Percentiles rank a stretch among this genome's conserved stretches.
Conservation (phyloP, 2,888 invertebrate species). For the Lasioglossum marginatum region DNA sequence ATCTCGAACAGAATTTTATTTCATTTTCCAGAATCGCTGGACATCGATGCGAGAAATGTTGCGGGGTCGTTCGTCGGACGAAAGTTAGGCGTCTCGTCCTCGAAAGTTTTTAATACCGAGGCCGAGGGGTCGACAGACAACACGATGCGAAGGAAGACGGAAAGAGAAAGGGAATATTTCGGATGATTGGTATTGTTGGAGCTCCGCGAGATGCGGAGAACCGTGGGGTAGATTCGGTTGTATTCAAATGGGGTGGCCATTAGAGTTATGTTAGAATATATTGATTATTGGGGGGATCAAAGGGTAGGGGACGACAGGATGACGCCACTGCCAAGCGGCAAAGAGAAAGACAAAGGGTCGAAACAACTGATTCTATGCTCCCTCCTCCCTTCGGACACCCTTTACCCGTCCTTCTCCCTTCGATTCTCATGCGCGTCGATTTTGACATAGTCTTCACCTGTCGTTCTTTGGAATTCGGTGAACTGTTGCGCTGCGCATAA, state of each 20-base stretch:
- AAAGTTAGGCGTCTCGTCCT: slow-evolving; percentile 76
- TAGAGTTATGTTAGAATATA: slow-evolving; percentile 84
- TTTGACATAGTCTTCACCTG: slow-evolving; percentile 27
- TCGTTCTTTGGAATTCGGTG: not conserved
- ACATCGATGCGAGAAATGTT: slow-evolving; percentile 72
- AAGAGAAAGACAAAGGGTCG: slow-evolving; percentile 76
- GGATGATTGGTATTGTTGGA: slow-evolving; percentile 83
- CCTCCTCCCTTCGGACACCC: slow-evolving; percentile 48
- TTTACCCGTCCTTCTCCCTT: slow-evolving; percentile 4
- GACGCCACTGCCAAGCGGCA: slow-evolving; percentile 75
- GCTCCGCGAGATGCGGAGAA: slow-evolving; percentile 71
- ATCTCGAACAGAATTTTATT: not conserved
- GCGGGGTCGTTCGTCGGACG: slow-evolving; percentile 61
- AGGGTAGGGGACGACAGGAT: slow-evolving; percentile 79
- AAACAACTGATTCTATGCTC: slow-evolving; percentile 66
- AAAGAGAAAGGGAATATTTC: slow-evolving; percentile 78
- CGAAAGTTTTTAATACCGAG: slow-evolving; percentile 82
- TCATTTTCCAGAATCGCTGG: slow-evolving; percentile 41
- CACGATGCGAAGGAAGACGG: slow-evolving; percentile 49
- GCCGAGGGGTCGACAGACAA: slow-evolving; percentile 74
- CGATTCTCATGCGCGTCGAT: slow-evolving; percentile 20
- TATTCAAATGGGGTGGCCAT: slow-evolving; percentile 84
- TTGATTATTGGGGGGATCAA: slow-evolving; percentile 84
- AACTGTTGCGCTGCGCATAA: too few species aligned
- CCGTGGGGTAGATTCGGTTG: slow-evolving; percentile 77